Evolutionary conservation across 2,888 invertebrate genomes (phyloP).

Genomic region (Agyllia agylla): DNA sequence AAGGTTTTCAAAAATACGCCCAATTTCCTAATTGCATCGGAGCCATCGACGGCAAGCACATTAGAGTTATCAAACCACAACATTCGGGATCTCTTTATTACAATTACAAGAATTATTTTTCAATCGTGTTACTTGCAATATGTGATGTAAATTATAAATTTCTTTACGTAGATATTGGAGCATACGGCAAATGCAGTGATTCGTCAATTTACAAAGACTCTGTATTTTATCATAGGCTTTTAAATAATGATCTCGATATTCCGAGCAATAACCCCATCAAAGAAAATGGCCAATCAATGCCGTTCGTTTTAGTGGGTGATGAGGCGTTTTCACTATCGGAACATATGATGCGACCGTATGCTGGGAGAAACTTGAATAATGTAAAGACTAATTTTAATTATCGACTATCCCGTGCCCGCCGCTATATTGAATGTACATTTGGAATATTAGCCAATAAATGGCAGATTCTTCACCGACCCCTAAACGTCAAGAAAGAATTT

Average conservation of each 20-base stretch:
- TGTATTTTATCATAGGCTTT: conserved; percentile 35
- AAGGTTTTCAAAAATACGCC: conserved; percentile 65
- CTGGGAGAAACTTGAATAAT: conserved; percentile 8
- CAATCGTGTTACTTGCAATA: conserved; percentile 69
- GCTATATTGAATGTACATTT: conserved; percentile 45
- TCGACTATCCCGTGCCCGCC: conserved; percentile 21
- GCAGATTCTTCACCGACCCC: conserved; percentile 54
- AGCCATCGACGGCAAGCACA: conserved; percentile 75
- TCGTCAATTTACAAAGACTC: conserved; percentile 46
- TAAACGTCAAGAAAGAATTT: conserved; percentile 26
- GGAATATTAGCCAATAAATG: conserved; percentile 57
- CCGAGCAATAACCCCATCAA: conserved; percentile 36
- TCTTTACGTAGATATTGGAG: conserved; percentile 67
- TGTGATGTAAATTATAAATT: conserved; percentile 70
- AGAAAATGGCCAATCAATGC: conserved; percentile 42
- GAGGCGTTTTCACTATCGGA: background rate
- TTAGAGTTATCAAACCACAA: conserved; percentile 71
- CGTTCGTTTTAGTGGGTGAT: conserved; percentile 4
- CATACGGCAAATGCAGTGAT: conserved; percentile 74
- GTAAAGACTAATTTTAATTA: conserved; percentile 36
- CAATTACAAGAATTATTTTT: conserved; percentile 75
- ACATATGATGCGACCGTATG: conserved; percentile 18
- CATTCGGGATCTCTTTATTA: conserved; percentile 72
- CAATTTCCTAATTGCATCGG: conserved; percentile 75
- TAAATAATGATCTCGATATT: conserved; percentile 46